These are phyloP conservation scores for Nemopilema nomurai DNA, from an alignment of 30 jellyfish, hydroid and myxozoan genomes.

Conservation along the genomic window DNA sequence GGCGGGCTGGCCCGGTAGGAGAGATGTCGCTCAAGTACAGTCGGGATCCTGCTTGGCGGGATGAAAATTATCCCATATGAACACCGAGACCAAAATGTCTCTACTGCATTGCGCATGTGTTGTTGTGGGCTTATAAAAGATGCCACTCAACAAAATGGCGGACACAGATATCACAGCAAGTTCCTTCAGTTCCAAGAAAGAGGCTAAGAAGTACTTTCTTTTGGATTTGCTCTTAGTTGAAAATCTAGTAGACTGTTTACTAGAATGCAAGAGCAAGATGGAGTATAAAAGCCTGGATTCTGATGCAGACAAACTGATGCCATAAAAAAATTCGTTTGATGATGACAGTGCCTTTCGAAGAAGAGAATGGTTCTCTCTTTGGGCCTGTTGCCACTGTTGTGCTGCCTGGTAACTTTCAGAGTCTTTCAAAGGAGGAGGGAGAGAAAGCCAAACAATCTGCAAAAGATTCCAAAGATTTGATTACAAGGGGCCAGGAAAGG, in stretches of 20 bases:
- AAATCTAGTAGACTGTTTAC: constrained; percentile 17
- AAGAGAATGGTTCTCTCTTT: constrained; percentile 13
- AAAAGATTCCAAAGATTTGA: constrained; percentile 11
- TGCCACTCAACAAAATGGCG: constrained; percentile 25
- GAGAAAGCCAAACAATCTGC: background rate
- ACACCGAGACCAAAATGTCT: constrained; percentile 24
- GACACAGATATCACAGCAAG: constrained; percentile 29
- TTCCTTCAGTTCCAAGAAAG: constrained; percentile 44
- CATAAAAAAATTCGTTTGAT: background rate
- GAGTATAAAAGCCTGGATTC: constrained; percentile 35
- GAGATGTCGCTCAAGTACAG: constrained; percentile 11
- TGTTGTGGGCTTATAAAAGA: too few species aligned
- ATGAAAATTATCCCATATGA: constrained; percentile 9
- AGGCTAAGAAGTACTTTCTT: constrained; percentile 32
- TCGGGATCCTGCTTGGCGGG: constrained; percentile 49
- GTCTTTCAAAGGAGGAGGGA: constrained; percentile 9
- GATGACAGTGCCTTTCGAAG: constrained; percentile 21
- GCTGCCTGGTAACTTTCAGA: constrained; percentile 7
- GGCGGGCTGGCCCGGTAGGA: constrained; percentile 51
- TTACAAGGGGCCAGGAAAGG: constrained; percentile 54
- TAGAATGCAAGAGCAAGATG: constrained; percentile 39
- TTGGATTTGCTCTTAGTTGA: constrained; percentile 30
- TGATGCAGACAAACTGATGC: constrained; percentile 38
- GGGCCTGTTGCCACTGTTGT: constrained; percentile 33
- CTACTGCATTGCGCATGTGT: constrained; percentile 58